phyloP scores from a whole-genome alignment of 2,797 vertebrate species.

The Thunnus albacares region DNA sequence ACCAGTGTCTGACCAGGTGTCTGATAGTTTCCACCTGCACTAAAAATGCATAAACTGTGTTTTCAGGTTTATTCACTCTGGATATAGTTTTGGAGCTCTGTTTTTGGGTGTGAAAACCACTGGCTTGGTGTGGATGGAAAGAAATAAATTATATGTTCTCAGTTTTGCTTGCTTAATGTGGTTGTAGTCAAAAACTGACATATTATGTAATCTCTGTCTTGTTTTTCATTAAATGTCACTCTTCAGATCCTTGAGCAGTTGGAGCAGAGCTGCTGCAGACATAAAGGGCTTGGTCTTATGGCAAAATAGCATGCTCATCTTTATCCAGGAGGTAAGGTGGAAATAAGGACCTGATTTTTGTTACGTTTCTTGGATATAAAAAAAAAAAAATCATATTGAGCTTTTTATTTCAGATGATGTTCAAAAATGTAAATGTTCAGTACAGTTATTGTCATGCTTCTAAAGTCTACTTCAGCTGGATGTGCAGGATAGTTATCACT shows the following conservation, averaged over 20 bases:
- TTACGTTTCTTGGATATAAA: not conserved
- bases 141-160: not conserved
- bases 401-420: not conserved
- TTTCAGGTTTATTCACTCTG: not conserved
- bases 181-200: too few species aligned
- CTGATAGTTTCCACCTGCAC: not conserved
- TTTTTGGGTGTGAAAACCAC: not conserved
- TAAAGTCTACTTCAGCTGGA: too few species aligned
- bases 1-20: not conserved
- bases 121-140: not conserved
- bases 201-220: too few species aligned
- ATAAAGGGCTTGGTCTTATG: not conserved
- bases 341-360: not conserved
- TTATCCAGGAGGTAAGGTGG: not conserved
- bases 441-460: too few species aligned
- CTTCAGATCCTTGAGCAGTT: not conserved
- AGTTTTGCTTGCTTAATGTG: not conserved
- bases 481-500: too few species aligned
- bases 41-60: not conserved
- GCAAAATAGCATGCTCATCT: not conserved
- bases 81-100: not conserved
- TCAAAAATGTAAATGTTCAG: not conserved
- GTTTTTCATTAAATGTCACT: too few species aligned
- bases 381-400: not conserved
- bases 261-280: not conserved